A percentile compares a stretch with the other conserved stretches of the same genome.
Conservation (phyloP, 2,888 invertebrate species). For the Heteropelma amictum region DNA sequence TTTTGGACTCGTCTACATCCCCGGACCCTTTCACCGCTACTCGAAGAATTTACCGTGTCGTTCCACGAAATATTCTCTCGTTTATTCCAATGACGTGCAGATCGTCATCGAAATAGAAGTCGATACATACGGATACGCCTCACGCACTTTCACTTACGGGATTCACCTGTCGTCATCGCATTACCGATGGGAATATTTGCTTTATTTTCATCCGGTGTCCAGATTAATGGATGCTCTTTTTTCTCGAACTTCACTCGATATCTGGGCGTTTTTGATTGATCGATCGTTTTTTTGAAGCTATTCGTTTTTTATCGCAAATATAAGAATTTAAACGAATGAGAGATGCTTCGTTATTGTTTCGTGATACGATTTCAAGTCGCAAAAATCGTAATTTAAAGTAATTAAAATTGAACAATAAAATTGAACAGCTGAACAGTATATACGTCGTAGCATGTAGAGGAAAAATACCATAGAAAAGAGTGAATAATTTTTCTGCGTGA, state of each 20-base stretch:
- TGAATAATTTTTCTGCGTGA: no score
- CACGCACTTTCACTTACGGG: conserved; percentile 50
- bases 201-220: not conserved
- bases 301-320: no score
- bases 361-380: no score
- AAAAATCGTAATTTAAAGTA: no score
- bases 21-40: conserved; percentile 23
- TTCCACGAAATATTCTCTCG: conserved; percentile 48
- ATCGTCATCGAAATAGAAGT: conserved; percentile 22
- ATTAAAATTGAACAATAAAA: no score
- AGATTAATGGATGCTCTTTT: not conserved
- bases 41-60: conserved; percentile 42
- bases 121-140: conserved; percentile 42
- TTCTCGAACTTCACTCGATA: not conserved
- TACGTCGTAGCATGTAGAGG: no score
- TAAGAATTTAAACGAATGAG: no score
- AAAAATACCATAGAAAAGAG: no score
- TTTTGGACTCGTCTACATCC: conserved; percentile 11
- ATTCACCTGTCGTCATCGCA: conserved; percentile 23
- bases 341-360: no score
- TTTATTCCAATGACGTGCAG: conserved; percentile 45
- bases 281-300: no score
- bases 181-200: conserved; percentile 27
- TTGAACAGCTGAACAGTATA: no score
- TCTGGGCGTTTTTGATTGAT: no score